Base-by-base conservation (phyloP, 2,113 vertebrate species). In the Anhinga rufa region DNA sequence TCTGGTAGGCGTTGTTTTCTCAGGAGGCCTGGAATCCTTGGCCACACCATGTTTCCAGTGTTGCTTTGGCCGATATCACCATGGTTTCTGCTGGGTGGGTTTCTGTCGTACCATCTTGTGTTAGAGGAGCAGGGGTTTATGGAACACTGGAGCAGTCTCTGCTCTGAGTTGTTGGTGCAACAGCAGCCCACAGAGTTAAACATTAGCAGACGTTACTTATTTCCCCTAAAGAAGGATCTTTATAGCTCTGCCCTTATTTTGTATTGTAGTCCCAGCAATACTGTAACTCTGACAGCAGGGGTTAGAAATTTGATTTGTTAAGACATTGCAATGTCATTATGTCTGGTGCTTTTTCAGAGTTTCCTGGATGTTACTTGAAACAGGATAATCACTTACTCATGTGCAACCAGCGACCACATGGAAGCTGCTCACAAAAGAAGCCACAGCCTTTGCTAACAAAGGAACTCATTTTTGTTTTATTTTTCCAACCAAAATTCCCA, bases 331-430 rank as follows among this genome's bases (percentile, higher is more conserved):
- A 79, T 89, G 88, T 71, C 52, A 79, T 92, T 96, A 87, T 91
- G 88, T 78, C 74, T 92, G 69, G 31, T 66, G 36, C 52, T 93
- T 96, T 96, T 92, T 94, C 72, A 78, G 80, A 86, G 74, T 95
- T 96, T 95, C 91, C 92, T 89, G 88, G 94, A 86, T 82, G 42
- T 84, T 94, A 49, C 55, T 91, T 92, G 77, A 82, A 96, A 94
- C 74, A 82, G 40, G 91, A 85, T 95, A 96, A 96, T 96, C 81
- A 94, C 44, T 97, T 96, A 94, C 86, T 95, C 88, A 82, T 94
- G 97, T 94, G 77, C 48, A 69, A 69, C 69, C 34, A 76, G 40
- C 0, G 1, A 76, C 86, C 86, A 79, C 82, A 82, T 90, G 77
- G 76, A 96, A 93, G 48, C 69, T 12, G 4, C 55, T 95, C 60